Base-by-base conservation (phyloP, 2,888 invertebrate genomes). In the Caenorhabditis virilis region DNA sequence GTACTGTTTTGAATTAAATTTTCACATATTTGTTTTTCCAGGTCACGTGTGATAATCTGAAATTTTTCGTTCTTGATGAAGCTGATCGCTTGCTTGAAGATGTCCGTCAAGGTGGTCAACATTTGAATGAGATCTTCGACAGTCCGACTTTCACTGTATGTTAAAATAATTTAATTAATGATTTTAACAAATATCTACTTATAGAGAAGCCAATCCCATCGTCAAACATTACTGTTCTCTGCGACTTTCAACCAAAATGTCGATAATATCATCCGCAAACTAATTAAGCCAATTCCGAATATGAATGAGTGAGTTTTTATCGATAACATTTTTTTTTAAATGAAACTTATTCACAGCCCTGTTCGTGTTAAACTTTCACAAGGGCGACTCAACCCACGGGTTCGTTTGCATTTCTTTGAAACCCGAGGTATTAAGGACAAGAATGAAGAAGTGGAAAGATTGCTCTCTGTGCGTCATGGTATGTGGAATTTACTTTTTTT, bases 21-120 rank as follows among this genome's bases (percentile, higher is more conserved):
- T 3, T 2, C 23, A 11, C 22, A 15, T 58, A n/a, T 33, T 59
- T 59, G 15, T 36, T 50, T 49, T 48, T 45, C 16, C 38, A 70
- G 68, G 76, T 86, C n/a, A 77, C 79, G 4, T 88, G 90, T 67
- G 79, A 83, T 0, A 86, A 88, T 0, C 76, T 89, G 0, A 84
- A 88, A 38, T 90, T 87, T 79, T 84, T 91, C n/a, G 89, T 91
- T 0, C 84, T 91, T 48, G 91, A 91, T 82, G 91, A 91, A 84
- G 91, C 91, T 0, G 91, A 91, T 82, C 84, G 90, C 15, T 90
- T 91, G 90, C 83, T 91, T 45, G 90, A 91, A 72, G 88, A 89
- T 88, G 90, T 90, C 2, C 90, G 50, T 23, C 15, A 39, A 54
- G n/a, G 56, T 42, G 20, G n/a, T 16, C 62, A 59, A 4, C 55